phyloP scores from a whole-genome alignment of 2,888 invertebrate species.

The Chironomus riparius region DNA sequence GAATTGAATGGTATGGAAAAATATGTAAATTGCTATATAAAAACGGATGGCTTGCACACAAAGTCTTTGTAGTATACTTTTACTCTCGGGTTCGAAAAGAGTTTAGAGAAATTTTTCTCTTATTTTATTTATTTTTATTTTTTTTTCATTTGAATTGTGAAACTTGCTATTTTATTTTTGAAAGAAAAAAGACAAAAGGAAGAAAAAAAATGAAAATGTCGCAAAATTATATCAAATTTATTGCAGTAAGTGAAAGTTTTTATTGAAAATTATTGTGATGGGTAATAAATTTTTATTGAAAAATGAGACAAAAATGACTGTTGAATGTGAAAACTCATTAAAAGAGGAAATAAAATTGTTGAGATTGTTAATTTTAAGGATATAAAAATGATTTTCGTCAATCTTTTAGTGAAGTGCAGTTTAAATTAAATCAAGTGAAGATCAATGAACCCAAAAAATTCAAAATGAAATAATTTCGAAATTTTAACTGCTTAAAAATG shows the following conservation, averaged over 20 bases:
- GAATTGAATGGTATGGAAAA: neutral
- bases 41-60: neutral
- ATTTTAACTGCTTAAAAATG: too few relatives aligned
- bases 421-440: too few relatives aligned
- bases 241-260: neutral
- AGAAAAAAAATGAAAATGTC: too few relatives aligned
- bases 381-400: too few relatives aligned
- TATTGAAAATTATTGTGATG: neutral
- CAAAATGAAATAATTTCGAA: too few relatives aligned
- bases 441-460: too few relatives aligned
- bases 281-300: neutral
- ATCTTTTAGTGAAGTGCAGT: too few relatives aligned
- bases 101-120: neutral
- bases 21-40: constrained; percentile 3
- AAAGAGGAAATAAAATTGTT: too few relatives aligned
- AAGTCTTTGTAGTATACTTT: constrained; percentile 16
- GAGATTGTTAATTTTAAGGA: too few relatives aligned
- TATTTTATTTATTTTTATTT: neutral
- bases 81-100: neutral
- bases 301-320: neutral
- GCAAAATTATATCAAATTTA: too few relatives aligned
- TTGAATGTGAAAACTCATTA: neutral
- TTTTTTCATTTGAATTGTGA: neutral
- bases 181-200: too few relatives aligned
- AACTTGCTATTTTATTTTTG: neutral